Evolutionary conservation across 2,888 invertebrate genomes (phyloP).

Genomic region (Lycocerus yunnanus): DNA sequence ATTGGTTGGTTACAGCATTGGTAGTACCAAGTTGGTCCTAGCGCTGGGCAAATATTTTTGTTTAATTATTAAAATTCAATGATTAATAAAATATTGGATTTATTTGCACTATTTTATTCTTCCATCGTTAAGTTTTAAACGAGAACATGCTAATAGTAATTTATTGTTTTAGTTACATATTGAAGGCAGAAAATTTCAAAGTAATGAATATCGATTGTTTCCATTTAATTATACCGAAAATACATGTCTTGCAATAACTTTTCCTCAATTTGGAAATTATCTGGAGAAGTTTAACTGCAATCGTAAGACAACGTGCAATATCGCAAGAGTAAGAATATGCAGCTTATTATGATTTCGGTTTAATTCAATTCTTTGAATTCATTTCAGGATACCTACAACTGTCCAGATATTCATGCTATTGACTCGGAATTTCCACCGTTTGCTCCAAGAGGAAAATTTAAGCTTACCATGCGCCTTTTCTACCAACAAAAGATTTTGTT

Average conservation of each 20-base stretch:
- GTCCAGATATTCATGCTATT: background rate
- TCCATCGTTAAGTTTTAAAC: too few species aligned
- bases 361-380: too few species aligned
- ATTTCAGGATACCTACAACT: background rate
- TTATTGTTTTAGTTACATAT: too few species aligned
- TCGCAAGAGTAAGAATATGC: background rate
- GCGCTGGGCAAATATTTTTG: too few species aligned
- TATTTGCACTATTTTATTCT: too few species aligned
- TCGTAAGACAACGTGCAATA: background rate
- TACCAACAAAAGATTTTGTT: background rate
- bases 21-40: too few species aligned
- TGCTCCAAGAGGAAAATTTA: background rate
- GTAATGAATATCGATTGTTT: background rate
- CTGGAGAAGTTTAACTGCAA: background rate
- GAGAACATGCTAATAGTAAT: too few species aligned
- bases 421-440: background rate
- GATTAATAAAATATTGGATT: too few species aligned
- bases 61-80: too few species aligned
- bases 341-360: too few species aligned
- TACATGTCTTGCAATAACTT: background rate
- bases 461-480: background rate
- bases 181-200: background rate
- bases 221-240: background rate
- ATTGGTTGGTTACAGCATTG: too few species aligned
- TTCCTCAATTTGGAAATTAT: background rate